phyloP scores from a whole-genome alignment of 2,797 vertebrate genomes.

The Anas georgica region DNA sequence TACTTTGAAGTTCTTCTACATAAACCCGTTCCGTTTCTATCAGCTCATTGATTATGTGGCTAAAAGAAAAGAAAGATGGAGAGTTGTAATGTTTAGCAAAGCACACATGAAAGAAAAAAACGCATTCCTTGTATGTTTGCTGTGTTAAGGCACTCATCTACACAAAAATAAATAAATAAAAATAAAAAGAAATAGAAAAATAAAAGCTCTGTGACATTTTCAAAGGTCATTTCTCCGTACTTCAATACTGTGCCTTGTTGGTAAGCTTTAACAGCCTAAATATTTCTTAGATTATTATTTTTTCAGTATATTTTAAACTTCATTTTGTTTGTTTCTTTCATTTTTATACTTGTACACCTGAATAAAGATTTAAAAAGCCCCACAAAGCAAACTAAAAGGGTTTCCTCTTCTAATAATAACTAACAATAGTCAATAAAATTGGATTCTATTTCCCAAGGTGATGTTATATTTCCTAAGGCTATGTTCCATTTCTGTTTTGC shows the following conservation, averaged over 20 bases:
- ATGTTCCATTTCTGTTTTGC: background rate
- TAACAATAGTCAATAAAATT: background rate
- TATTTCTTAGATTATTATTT: background rate
- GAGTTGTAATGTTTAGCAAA: background rate
- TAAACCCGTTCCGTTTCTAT: constrained; percentile 94
- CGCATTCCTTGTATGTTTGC: background rate
- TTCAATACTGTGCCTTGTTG: background rate
- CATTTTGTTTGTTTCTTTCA: background rate
- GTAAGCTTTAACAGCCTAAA: background rate
- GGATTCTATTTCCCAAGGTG: background rate
- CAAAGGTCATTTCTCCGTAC: background rate
- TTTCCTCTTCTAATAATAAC: background rate
- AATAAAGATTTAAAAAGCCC: background rate
- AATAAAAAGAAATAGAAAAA: background rate
- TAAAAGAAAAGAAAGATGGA: constrained; percentile 68
- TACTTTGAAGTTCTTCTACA: constrained; percentile 93
- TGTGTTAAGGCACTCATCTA: background rate
- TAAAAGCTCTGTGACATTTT: background rate
- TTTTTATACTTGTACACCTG: background rate
- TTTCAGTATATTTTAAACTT: background rate
- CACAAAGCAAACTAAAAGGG: background rate
- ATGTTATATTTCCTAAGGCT: background rate
- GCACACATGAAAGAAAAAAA: background rate
- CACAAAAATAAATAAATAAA: background rate
- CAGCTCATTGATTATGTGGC: constrained; percentile 91